Evolutionary conservation across 2,797 vertebrate genomes (phyloP).

Genomic region (Fistularia tabacaria): DNA sequence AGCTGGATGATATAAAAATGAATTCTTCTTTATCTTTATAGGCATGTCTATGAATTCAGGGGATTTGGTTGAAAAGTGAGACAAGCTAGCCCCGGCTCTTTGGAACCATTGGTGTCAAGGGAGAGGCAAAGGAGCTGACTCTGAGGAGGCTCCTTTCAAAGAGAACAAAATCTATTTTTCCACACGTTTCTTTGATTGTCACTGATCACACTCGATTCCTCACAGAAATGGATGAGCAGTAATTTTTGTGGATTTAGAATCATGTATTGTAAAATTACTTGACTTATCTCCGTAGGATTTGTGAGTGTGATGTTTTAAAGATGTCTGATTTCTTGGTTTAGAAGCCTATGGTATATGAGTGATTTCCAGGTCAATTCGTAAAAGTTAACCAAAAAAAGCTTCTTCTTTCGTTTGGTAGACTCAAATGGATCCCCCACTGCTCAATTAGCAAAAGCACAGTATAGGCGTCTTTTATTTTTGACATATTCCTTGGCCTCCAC

Average conservation of each 20-base stretch:
- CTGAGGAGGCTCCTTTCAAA: slow-evolving; percentile 61
- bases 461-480: slow-evolving; percentile 79
- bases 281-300: slow-evolving; percentile 39
- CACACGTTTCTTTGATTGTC: slow-evolving; percentile 63
- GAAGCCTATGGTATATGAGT: slow-evolving; percentile 39
- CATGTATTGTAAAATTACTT: slow-evolving; percentile 60
- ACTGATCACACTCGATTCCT: slow-evolving; percentile 68
- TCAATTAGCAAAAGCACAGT: slow-evolving; percentile 84
- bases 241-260: slow-evolving; percentile 67
- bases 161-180: slow-evolving; percentile 50
- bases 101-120: slow-evolving; percentile 63
- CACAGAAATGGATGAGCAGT: slow-evolving; percentile 63
- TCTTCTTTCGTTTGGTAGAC: slow-evolving; percentile 49
- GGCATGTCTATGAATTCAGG: slow-evolving; percentile 65
- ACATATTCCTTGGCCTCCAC: slow-evolving; percentile 61
- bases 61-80: slow-evolving; percentile 66
- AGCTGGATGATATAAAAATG: slow-evolving; percentile 45
- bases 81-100: slow-evolving; percentile 61
- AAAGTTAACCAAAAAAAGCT: slow-evolving; percentile 6
- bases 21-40: slow-evolving; percentile 65
- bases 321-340: slow-evolving; percentile 40
- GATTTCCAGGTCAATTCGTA: slow-evolving; percentile 52
- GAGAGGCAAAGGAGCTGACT: slow-evolving; percentile 54
- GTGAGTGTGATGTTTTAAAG: neutral
- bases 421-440: slow-evolving; percentile 79